Percentiles rank a stretch among this genome's conserved stretches.
Evolutionary conservation across 2,888 invertebrate genomes (phyloP).

Genomic region (Himalopsyche anomala): DNA sequence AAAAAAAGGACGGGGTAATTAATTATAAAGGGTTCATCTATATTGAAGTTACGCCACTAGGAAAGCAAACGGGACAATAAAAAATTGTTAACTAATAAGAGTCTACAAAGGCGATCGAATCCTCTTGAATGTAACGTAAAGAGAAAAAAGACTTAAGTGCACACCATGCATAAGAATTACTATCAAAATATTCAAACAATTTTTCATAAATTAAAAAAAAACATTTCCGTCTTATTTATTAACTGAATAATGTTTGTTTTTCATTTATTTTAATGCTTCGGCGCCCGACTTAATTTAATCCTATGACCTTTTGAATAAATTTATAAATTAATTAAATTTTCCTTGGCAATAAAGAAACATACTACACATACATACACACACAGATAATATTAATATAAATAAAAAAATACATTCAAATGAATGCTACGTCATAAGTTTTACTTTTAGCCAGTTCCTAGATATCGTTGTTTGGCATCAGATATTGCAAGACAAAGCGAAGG

Average conservation of each 20-base stretch:
- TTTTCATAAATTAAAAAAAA: background rate
- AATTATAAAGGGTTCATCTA: no score
- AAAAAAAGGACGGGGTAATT: no score
- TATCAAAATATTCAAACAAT: background rate
- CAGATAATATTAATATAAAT: background rate
- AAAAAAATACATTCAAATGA: constrained; percentile 12
- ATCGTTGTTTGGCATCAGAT: background rate
- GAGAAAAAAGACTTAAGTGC: no score
- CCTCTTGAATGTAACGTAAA: no score
- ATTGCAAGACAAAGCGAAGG: background rate
- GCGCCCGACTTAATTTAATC: constrained; percentile 50
- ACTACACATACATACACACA: background rate
- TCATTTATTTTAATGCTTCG: constrained; percentile 31
- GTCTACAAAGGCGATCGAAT: no score
- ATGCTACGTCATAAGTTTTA: background rate
- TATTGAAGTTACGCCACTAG: no score
- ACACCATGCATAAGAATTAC: background rate
- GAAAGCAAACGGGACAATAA: no score
- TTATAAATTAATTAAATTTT: constrained; percentile 51
- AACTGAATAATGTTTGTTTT: background rate
- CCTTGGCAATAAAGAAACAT: constrained; percentile 22
- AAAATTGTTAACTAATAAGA: no score
- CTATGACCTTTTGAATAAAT: constrained; percentile 53
- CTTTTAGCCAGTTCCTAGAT: background rate
- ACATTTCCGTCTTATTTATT: constrained; percentile 10